A percentile compares a stretch with the other conserved stretches of the same genome.
Conservation (phyloP, 2,113 vertebrate species). For the Pithys albifrons region DNA sequence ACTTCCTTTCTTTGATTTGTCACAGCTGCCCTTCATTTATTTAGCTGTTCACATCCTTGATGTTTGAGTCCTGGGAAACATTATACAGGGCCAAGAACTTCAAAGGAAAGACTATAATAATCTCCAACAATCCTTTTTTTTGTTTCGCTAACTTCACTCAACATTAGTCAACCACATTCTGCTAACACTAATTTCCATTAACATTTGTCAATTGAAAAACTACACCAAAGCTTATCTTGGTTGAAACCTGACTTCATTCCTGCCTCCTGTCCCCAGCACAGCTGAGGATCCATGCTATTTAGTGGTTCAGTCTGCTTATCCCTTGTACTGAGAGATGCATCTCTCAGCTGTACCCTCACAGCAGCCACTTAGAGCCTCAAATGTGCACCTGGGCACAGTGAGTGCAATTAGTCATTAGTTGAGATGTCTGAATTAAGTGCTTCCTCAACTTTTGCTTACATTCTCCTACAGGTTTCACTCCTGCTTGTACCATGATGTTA, state of each 20-base stretch:
- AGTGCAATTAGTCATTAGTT: background rate
- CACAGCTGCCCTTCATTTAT: constrained; percentile 21
- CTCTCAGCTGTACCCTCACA: background rate
- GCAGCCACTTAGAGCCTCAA: background rate
- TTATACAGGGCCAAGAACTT: background rate
- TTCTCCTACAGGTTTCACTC: background rate
- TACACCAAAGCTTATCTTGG: background rate
- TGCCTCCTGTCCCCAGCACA: background rate
- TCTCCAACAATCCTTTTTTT: background rate
- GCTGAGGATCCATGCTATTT: background rate
- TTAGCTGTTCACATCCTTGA: background rate
- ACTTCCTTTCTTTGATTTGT: constrained; percentile 9
- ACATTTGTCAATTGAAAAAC: background rate
- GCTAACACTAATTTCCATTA: background rate
- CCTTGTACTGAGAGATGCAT: background rate
- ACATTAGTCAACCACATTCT: background rate
- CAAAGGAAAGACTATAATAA: constrained; percentile 12
- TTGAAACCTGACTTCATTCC: background rate
- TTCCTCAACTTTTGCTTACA: background rate
- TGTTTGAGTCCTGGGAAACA: constrained; percentile 10
- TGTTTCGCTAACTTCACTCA: background rate
- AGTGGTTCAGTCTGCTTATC: background rate
- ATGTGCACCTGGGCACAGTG: background rate
- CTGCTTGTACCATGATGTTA: background rate
- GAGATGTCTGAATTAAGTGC: background rate